A percentile compares a stretch with the other conserved stretches of the same genome.
phyloP scores from a whole-genome alignment of 2,113 vertebrate genomes.

The Carassius auratus region DNA sequence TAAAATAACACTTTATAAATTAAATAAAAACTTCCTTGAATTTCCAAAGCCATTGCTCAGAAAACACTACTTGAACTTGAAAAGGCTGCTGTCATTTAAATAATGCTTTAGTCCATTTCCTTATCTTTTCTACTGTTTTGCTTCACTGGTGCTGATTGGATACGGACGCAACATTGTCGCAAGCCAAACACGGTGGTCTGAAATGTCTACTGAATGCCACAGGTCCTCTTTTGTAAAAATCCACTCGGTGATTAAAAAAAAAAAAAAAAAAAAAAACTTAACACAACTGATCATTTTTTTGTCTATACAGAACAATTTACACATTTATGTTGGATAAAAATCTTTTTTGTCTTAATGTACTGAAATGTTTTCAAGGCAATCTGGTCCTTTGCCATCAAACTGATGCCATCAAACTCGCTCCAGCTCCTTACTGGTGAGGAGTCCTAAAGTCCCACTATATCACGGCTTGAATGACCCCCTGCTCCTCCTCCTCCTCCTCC shows the following conservation, averaged over 20 bases:
- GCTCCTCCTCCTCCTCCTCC: constrained; percentile 43
- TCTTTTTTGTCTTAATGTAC: constrained; percentile 34
- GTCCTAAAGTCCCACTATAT: constrained; percentile 42
- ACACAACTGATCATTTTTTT: constrained; percentile 57
- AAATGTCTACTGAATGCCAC: constrained; percentile 66
- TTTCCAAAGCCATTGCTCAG: constrained; percentile 64
- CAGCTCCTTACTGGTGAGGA: constrained; percentile 42
- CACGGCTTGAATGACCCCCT: constrained; percentile 3
- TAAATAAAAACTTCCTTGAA: constrained; percentile 71
- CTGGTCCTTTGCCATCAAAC: constrained; percentile 33
- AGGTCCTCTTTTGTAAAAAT: constrained; percentile 54
- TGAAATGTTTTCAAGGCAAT: constrained; percentile 47
- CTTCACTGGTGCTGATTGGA: constrained; percentile 53
- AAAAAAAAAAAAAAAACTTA: constrained; percentile 54
- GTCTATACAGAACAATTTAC: constrained; percentile 74
- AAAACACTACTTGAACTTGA: constrained; percentile 54
- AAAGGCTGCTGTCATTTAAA: constrained; percentile 49
- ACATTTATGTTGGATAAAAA: constrained; percentile 62
- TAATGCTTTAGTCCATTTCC: constrained; percentile 47
- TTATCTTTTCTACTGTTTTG: constrained; percentile 51
- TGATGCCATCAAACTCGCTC: neutral
- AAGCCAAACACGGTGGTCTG: constrained; percentile 63
- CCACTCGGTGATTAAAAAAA: constrained; percentile 54
- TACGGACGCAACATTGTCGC: constrained; percentile 50
- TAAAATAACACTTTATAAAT: constrained; percentile 69